Conservation (phyloP, 2,113 vertebrate genomes). For the Anhinga rufa region DNA sequence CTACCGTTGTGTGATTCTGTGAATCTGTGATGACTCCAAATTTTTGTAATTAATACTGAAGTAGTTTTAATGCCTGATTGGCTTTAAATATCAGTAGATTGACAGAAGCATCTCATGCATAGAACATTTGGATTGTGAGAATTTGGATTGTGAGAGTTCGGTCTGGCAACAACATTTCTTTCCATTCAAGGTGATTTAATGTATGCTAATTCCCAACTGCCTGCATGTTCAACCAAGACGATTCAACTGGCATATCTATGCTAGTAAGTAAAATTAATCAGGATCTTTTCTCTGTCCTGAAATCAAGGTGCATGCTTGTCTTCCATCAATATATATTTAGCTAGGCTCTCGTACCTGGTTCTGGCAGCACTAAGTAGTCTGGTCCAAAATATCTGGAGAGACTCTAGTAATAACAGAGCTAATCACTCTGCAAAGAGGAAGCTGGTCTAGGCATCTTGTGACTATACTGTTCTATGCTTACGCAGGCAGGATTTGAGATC, state of each 20-base stretch:
- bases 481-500: neutral
- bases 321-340: neutral
- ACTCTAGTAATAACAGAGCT: neutral
- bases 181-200: neutral
- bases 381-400: neutral
- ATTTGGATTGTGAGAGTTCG: neutral
- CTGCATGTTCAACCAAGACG: neutral
- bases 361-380: neutral
- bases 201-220: neutral
- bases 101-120: neutral
- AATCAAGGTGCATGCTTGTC: neutral
- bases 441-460: neutral
- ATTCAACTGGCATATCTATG: neutral
- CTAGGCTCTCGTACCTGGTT: neutral
- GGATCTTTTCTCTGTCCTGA: neutral
- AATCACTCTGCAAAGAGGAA: neutral
- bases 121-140: neutral
- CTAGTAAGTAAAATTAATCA: neutral
- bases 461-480: neutral
- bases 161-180: neutral
- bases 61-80: neutral
- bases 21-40: neutral
- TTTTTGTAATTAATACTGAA: neutral
- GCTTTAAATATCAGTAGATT: neutral
- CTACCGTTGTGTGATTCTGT: too few species aligned